phyloP scores from a whole-genome alignment of 2,888 invertebrate genomes.

The Osmoderma eremita region DNA sequence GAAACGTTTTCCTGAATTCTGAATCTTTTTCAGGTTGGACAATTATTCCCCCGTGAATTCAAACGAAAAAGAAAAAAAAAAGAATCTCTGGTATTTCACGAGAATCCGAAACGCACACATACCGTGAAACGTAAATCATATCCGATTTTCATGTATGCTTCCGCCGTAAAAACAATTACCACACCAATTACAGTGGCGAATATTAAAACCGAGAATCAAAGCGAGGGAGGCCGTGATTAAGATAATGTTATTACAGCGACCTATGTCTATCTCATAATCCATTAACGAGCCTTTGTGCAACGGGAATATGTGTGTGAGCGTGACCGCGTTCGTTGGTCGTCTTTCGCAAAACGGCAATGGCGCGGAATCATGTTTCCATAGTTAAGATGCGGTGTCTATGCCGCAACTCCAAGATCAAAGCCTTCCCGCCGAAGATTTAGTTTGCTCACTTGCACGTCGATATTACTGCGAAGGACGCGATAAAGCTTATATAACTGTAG shows the following conservation, averaged over 20 bases:
- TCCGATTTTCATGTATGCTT: conserved; percentile 52
- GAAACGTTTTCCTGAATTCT: not conserved
- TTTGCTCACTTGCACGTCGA: conserved; percentile 10
- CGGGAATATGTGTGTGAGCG: conserved; percentile 52
- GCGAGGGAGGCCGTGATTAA: conserved; percentile 58
- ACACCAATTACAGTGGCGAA: conserved; percentile 58
- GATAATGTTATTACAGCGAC: conserved; percentile 58
- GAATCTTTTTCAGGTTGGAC: not conserved
- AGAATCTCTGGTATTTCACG: not conserved
- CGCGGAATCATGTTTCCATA: conserved; percentile 18
- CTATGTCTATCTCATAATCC: conserved; percentile 57
- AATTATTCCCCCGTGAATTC: conserved; percentile 6
- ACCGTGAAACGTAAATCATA: conserved; percentile 48
- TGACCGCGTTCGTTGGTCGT: conserved; percentile 54
- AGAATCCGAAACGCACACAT: conserved; percentile 5
- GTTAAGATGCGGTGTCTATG: conserved; percentile 27
- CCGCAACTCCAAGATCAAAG: conserved; percentile 26
- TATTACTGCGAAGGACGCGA: conserved; percentile 8
- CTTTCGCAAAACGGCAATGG: conserved; percentile 1
- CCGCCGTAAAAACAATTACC: conserved; percentile 60
- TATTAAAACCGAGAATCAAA: conserved; percentile 62
- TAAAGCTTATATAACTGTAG: conserved; percentile 21
- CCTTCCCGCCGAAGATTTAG: conserved; percentile 21
- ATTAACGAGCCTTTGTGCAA: conserved; percentile 57
- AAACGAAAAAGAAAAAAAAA: conserved; percentile 3